Evolutionary conservation across 2,113 vertebrate species (phyloP).

Genomic region (Candoia aspera): DNA sequence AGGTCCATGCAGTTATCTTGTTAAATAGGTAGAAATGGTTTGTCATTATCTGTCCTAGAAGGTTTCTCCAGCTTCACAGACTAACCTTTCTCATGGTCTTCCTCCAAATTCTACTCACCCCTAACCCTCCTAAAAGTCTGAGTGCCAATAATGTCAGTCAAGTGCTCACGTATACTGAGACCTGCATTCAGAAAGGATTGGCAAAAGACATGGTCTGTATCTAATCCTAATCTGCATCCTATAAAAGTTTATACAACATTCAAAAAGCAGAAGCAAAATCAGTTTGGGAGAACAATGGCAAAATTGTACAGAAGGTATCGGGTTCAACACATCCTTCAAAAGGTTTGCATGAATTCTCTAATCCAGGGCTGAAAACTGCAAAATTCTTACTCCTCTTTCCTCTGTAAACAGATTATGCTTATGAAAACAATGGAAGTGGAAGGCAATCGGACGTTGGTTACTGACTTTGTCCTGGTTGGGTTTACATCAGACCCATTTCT

Average conservation of each 20-base stretch:
- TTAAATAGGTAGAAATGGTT: neutral
- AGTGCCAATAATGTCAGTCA: neutral
- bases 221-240: neutral
- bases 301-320: neutral
- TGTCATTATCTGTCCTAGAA: neutral
- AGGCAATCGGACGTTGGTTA: conserved; percentile 4
- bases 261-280: neutral
- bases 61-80: neutral
- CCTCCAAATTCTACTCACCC: neutral
- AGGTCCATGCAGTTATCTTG: neutral
- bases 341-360: neutral
- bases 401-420: neutral
- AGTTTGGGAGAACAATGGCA: neutral
- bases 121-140: neutral
- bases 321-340: neutral
- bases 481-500: conserved; percentile 38
- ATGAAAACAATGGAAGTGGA: neutral
- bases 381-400: neutral
- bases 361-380: neutral
- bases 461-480: conserved; percentile 48
- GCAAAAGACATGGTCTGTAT: neutral
- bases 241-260: neutral
- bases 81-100: neutral
- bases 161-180: neutral
- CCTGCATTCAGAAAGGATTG: neutral